Evolutionary conservation across 30 jellyfish, hydroid and myxozoan species (phyloP).

Genomic region (Aurelia sp.): DNA sequence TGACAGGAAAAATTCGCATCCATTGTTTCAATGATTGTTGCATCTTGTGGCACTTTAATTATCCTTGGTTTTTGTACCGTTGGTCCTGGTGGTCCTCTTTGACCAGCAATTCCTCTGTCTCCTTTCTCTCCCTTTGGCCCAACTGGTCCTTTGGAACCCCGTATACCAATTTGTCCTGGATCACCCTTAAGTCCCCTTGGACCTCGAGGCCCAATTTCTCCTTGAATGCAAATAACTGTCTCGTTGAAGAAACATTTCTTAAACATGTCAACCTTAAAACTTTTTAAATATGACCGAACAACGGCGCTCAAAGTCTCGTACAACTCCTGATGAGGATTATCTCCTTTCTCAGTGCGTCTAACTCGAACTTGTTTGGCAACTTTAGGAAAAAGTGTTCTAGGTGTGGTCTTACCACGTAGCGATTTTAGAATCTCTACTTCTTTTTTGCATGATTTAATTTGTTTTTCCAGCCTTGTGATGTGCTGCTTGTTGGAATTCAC

Average conservation of each 20-base stretch:
- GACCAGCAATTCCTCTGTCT: conserved; percentile 32
- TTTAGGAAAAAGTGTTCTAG: background rate
- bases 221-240: conserved; percentile 47
- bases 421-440: background rate
- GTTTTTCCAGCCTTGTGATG: background rate
- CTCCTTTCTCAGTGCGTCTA: background rate
- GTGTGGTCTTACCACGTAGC: too few relatives aligned
- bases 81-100: conserved; percentile 64
- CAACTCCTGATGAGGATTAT: background rate
- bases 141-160: conserved; percentile 28
- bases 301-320: background rate
- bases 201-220: conserved; percentile 35
- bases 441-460: background rate
- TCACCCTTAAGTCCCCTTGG: conserved; percentile 40
- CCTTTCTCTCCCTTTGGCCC: conserved; percentile 36
- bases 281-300: background rate
- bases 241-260: conserved; percentile 36
- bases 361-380: background rate
- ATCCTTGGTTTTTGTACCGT: conserved; percentile 26
- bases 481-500: background rate
- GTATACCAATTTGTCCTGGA: conserved; percentile 36
- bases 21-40: background rate
- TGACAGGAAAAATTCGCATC: conserved; percentile 19
- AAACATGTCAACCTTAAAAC: conserved; percentile 16
- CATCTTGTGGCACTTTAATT: background rate